Base-by-base conservation (phyloP, 1,140 invertebrate genomes). In the Mylabris phalerata region DNA sequence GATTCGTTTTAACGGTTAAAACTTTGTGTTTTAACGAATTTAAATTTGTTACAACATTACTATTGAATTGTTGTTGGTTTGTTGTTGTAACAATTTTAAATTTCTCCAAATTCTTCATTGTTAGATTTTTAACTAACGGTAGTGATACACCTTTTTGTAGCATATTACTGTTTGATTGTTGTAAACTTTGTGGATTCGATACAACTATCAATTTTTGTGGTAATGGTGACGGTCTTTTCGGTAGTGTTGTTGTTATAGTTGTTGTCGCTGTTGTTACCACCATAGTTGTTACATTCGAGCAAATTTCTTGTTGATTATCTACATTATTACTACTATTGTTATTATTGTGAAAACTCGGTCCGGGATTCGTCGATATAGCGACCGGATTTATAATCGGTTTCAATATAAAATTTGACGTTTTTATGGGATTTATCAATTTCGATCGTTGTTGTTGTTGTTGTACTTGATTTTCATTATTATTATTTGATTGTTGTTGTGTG, bases 81-180 rank as follows among this genome's bases (percentile, higher is more conserved):
- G 64, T 60, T 48, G 64, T 71, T 6, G 66, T 63, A 10, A 71
- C 63, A 51, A 73, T 73, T 62, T 72, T 73, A 40, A 73, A 70
- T 55, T 73, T 71, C 38, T 73, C 71, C 27, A 73, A 65, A 61
- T 70, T 73, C 61, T 71, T 69, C 47, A 73, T 64, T 1, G 69
- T 63, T 11, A 74, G 57, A 46, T 68, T 73, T 52, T 73, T 73
- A 38, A 73, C 66, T 48, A 70, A 66, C 19, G 71, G 66, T 44
- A 72, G 69, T n/a, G 67, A 66, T 10, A 74, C 49, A 9, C 71
- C 72, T 43, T 68, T 67, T 56, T 74, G 72, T 40, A 72, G 50
- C 44, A 73, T 71, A 58, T 68, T 72, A 40, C 62, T 61, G 10
- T 42, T 42, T 2, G 65, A 62, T 9, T 66, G 19, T 19, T 19